Conservation (phyloP, 2,888 invertebrate genomes). For the Andrena flavipes region DNA sequence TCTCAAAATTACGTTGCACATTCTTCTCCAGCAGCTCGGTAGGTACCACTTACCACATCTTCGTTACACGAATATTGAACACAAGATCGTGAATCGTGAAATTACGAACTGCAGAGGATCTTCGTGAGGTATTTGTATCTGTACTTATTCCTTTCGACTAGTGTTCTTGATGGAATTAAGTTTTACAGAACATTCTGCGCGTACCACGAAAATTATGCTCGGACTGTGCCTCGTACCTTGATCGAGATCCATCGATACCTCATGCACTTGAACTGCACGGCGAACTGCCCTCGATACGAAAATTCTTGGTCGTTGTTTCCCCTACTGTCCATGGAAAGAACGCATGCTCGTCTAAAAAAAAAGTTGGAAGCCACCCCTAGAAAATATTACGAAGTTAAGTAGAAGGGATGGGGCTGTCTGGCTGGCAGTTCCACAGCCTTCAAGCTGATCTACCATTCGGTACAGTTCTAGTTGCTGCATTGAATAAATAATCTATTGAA, state of each 20-base stretch:
- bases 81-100: no score
- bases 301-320: background rate
- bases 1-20: no score
- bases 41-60: no score
- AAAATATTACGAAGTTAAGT: background rate
- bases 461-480: background rate
- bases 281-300: background rate
- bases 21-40: no score
- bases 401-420: background rate
- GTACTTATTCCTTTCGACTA: no score
- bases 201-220: no score
- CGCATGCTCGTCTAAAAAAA: constrained; percentile 1
- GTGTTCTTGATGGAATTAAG: background rate
- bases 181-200: background rate
- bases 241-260: background rate
- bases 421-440: background rate
- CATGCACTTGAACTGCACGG: background rate
- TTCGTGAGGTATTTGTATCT: no score
- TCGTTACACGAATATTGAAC: no score
- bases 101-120: no score
- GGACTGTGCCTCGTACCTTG: background rate
- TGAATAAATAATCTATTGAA: background rate
- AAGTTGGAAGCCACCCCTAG: background rate
- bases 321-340: background rate
- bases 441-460: background rate